These are phyloP conservation scores for Pelodytes ibericus DNA, from an alignment of 2,797 vertebrate species.

Conservation along the genomic window DNA sequence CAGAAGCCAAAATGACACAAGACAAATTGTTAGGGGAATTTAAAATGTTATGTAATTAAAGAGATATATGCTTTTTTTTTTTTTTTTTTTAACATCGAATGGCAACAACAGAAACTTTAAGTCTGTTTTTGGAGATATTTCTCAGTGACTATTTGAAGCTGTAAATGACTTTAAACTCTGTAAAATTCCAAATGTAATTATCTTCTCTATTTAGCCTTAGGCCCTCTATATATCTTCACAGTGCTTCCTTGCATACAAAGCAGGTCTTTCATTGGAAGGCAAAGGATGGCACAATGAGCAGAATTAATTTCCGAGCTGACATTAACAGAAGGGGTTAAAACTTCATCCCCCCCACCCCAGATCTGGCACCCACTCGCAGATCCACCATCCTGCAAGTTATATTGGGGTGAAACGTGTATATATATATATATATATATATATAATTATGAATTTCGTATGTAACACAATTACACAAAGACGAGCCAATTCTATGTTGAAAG, in stretches of 20 bases:
- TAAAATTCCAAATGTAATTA: slow-evolving; percentile 99
- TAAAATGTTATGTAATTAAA: slow-evolving; percentile 67
- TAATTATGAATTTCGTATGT: too few relatives aligned
- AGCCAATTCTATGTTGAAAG: too few relatives aligned
- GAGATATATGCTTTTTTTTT: slow-evolving; percentile 41
- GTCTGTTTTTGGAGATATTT: slow-evolving; percentile 88
- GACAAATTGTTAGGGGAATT: slow-evolving; percentile 70
- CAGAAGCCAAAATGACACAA: slow-evolving; percentile 56
- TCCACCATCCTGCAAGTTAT: too few relatives aligned
- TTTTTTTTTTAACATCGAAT: slow-evolving; percentile 67
- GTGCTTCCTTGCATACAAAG: slow-evolving; percentile 96
- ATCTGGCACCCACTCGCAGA: too few relatives aligned
- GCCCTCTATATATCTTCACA: slow-evolving; percentile 94
- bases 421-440: too few relatives aligned
- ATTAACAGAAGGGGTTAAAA: slow-evolving; percentile 35
- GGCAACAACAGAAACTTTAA: slow-evolving; percentile 81
- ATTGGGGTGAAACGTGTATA: too few relatives aligned
- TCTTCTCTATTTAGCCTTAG: slow-evolving; percentile 95
- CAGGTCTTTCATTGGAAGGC: slow-evolving; percentile 89
- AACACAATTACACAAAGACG: too few relatives aligned
- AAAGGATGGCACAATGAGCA: slow-evolving; percentile 90
- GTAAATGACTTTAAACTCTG: slow-evolving; percentile 98
- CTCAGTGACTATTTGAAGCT: slow-evolving; percentile 93
- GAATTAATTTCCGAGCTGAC: slow-evolving; percentile 25
- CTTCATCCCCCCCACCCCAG: too few relatives aligned